phyloP scores from a whole-genome alignment of 2,113 vertebrate genomes.

The Labrus mixtus region DNA sequence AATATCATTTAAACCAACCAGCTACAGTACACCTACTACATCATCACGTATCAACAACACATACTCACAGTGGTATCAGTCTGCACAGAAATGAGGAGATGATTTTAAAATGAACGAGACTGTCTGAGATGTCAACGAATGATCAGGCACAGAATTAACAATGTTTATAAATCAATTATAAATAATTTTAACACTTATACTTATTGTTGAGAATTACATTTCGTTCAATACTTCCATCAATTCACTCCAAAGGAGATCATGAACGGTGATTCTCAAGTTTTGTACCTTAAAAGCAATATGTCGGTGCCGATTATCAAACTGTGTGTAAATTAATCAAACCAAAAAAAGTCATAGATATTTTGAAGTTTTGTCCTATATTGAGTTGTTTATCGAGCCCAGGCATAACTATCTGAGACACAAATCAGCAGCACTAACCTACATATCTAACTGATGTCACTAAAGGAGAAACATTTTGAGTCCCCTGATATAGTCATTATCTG shows the following conservation, averaged over 20 bases:
- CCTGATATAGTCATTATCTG: constrained; percentile 18
- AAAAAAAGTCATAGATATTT: no score
- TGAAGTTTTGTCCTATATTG: no score
- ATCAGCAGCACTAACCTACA: constrained; percentile 32
- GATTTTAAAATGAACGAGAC: neutral
- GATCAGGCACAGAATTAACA: no score
- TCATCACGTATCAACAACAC: neutral
- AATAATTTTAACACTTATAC: no score
- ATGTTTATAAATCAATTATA: no score
- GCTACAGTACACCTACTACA: neutral
- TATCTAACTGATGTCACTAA: neutral
- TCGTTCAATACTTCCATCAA: no score
- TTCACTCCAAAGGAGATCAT: no score
- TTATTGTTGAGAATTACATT: no score
- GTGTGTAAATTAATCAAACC: neutral
- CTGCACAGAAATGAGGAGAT: neutral
- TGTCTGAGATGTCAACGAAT: neutral
- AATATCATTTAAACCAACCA: constrained; percentile 31
- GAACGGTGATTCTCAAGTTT: neutral
- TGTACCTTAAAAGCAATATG: neutral
- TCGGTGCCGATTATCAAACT: no score
- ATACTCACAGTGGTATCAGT: neutral
- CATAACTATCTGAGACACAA: constrained; percentile 7
- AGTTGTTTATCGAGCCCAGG: neutral
- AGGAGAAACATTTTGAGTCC: constrained; percentile 3